phyloP scores from a whole-genome alignment of 2,888 invertebrate genomes.

The Autographa pulchrina region DNA sequence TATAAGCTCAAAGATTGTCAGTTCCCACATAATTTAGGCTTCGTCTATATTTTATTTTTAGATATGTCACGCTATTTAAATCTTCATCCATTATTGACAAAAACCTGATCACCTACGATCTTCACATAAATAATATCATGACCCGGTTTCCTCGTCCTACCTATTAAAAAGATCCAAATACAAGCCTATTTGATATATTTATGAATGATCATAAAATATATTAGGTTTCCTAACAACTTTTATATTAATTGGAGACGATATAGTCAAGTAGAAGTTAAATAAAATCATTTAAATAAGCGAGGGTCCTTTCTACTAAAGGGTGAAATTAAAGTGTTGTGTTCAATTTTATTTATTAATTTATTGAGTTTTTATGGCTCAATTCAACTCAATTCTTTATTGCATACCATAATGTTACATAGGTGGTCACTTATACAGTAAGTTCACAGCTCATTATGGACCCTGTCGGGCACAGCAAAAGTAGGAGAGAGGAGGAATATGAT shows the following conservation, averaged over 20 bases:
- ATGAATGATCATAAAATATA: constrained; percentile 10
- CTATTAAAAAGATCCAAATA: constrained; percentile 12
- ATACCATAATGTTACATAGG: too few relatives aligned
- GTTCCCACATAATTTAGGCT: constrained; percentile 5
- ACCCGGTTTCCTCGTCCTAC: constrained; percentile 33
- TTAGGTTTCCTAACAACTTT: neutral
- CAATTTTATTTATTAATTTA: too few relatives aligned
- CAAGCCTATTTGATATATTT: constrained; percentile 24
- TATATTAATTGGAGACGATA: neutral
- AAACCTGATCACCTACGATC: constrained; percentile 51
- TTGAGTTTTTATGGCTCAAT: too few relatives aligned
- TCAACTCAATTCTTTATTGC: too few relatives aligned
- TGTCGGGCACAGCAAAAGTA: too few relatives aligned
- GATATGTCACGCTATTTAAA: constrained; percentile 17
- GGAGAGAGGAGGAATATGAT: too few relatives aligned
- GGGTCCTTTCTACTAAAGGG: too few relatives aligned
- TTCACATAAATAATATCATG: constrained; percentile 28
- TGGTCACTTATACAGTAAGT: too few relatives aligned
- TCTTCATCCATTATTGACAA: constrained; percentile 29
- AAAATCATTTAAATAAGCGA: neutral
- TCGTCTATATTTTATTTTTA: neutral
- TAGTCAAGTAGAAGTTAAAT: neutral
- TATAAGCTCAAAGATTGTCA: too few relatives aligned
- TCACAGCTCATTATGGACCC: too few relatives aligned
- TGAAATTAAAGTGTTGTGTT: too few relatives aligned